A percentile compares a stretch with the other conserved stretches of the same genome.
phyloP scores from a whole-genome alignment of 2,888 invertebrate species.

The Antheraea yamamai region DNA sequence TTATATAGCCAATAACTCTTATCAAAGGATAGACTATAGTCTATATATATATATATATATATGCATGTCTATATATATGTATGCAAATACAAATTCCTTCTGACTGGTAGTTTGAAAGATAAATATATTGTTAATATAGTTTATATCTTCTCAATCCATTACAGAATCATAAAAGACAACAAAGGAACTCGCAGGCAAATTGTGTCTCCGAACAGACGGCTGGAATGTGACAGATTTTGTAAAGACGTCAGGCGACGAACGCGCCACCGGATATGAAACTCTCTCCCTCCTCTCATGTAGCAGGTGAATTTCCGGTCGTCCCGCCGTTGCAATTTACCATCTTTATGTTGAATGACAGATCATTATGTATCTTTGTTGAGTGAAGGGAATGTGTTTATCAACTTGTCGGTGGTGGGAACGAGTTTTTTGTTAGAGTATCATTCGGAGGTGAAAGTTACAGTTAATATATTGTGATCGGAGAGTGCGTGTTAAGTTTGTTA shows the following conservation, averaged over 20 bases:
- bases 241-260: slow-evolving; percentile 48
- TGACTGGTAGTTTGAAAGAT: no score
- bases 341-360: slow-evolving; percentile 12
- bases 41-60: no score
- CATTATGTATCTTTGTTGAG: slow-evolving; percentile 8
- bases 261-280: slow-evolving; percentile 59
- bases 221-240: slow-evolving; percentile 12
- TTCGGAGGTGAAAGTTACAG: background rate
- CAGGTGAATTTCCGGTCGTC: slow-evolving; percentile 45
- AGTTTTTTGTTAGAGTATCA: background rate
- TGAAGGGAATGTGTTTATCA: slow-evolving; percentile 10
- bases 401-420: background rate
- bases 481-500: background rate
- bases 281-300: slow-evolving; percentile 55
- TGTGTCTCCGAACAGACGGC: background rate
- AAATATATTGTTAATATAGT: background rate
- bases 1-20: no score
- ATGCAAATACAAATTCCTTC: no score
- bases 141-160: background rate
- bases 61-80: no score
- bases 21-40: no score
- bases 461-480: background rate
- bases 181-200: slow-evolving; percentile 10
- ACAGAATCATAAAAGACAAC: background rate
- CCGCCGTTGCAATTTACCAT: slow-evolving; percentile 17